Conservation (phyloP, 2,888 invertebrate species). For the Lymantria monacha region DNA sequence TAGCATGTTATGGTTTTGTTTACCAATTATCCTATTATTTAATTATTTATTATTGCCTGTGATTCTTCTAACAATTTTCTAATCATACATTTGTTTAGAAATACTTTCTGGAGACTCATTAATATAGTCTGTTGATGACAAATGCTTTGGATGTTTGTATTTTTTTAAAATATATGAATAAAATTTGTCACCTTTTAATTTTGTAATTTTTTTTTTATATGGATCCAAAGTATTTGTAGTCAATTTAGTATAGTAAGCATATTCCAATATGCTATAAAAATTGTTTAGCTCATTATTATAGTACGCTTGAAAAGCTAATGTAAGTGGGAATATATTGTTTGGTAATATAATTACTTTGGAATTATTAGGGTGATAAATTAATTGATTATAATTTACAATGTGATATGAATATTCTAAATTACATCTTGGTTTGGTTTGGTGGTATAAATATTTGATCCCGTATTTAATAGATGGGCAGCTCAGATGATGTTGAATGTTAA, state of each 20-base stretch:
- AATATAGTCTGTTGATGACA: slow-evolving; percentile 17
- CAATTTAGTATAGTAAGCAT: slow-evolving; percentile 21
- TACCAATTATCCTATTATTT: slow-evolving; percentile 1
- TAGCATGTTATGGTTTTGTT: neutral
- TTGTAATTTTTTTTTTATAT: slow-evolving; percentile 17
- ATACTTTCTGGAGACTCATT: slow-evolving; percentile 1
- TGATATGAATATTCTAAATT: too few species aligned
- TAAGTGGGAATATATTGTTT: slow-evolving; percentile 12
- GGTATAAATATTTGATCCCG: too few species aligned
- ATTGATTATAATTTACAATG: too few species aligned
- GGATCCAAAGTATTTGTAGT: slow-evolving; percentile 30
- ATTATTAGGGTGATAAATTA: too few species aligned
- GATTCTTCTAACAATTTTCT: neutral
- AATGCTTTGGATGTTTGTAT: slow-evolving; percentile 29
- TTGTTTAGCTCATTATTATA: slow-evolving; percentile 19
- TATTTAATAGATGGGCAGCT: too few species aligned
- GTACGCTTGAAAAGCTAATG: slow-evolving; percentile 22
- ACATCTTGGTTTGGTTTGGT: too few species aligned
- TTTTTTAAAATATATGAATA: slow-evolving; percentile 6
- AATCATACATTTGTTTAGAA: neutral
- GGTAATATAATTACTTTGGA: neutral
- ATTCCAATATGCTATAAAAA: slow-evolving; percentile 22
- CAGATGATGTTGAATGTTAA: too few species aligned
- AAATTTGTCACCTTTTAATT: slow-evolving; percentile 7
- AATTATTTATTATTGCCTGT: slow-evolving; percentile 1